These are phyloP conservation scores for Drosophila engyochracea DNA, from an alignment of 2,888 invertebrate species.

Conservation along the genomic window DNA sequence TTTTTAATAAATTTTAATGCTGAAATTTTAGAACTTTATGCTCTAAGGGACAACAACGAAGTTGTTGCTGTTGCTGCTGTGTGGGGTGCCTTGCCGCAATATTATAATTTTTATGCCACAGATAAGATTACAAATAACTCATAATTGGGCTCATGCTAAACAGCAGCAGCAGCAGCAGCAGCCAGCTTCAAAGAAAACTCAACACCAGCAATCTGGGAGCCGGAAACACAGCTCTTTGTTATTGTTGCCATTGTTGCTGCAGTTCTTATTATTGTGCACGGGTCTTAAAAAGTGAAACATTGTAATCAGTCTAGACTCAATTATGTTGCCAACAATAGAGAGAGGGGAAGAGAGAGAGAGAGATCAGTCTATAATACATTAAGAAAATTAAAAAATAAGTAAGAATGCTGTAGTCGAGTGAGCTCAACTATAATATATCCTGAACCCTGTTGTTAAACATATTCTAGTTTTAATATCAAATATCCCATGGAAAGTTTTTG, in stretches of 20 bases:
- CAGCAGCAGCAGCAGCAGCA: conserved; percentile 33
- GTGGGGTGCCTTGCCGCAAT: conserved; percentile 72
- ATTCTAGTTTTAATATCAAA: not conserved
- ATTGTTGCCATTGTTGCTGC: conserved; percentile 18
- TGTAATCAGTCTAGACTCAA: conserved; percentile 43
- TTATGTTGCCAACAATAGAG: conserved; percentile 34
- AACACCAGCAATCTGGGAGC: conserved; percentile 37
- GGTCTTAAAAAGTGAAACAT: conserved; percentile 33
- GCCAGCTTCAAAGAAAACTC: conserved; percentile 26
- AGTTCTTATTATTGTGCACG: not conserved
- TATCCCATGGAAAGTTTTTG: not conserved
- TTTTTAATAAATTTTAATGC: conserved; percentile 78
- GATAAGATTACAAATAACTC: conserved; percentile 75
- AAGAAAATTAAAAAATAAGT: not conserved
- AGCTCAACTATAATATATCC: not conserved
- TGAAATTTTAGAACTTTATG: conserved; percentile 70
- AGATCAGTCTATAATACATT: not conserved
- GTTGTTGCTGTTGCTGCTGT: conserved; percentile 17
- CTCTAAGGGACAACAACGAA: conserved; percentile 20
- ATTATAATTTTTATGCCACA: conserved; percentile 77
- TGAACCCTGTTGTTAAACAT: not conserved
- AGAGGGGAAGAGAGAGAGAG: too few species aligned
- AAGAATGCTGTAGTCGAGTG: not conserved
- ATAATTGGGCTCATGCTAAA: conserved; percentile 59
- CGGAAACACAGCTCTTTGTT: conserved; percentile 53